A percentile compares a stretch with the other conserved stretches of the same genome.
Evolutionary conservation across 2,113 vertebrate genomes (phyloP).

Genomic region (Pelmatolapia mariae): DNA sequence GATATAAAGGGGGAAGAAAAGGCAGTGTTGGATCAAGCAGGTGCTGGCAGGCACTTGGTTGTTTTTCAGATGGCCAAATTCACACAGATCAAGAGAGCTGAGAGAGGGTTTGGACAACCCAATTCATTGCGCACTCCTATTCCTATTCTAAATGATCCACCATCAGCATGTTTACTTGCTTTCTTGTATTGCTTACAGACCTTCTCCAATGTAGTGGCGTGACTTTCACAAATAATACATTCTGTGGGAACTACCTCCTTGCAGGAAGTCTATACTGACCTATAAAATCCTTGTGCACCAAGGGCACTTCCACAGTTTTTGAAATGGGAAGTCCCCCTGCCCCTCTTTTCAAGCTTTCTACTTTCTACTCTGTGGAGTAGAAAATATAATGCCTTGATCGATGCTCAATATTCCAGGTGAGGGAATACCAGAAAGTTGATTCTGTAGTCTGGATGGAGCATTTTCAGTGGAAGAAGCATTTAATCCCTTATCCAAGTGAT

Average conservation of each 20-base stretch:
- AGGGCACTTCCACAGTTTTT: not conserved
- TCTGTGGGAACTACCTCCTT: not conserved
- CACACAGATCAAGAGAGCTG: not conserved
- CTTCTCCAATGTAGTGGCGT: not conserved
- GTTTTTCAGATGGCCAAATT: conserved; percentile 25
- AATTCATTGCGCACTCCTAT: not conserved
- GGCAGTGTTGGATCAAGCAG: not conserved
- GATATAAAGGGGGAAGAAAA: not conserved
- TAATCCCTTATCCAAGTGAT: not conserved
- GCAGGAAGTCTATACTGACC: not conserved
- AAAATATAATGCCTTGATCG: not conserved
- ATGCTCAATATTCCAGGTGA: not conserved
- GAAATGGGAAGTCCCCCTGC: not conserved
- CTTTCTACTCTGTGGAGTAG: not conserved
- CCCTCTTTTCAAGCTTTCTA: not conserved
- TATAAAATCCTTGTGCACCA: not conserved
- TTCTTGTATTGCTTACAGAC: not conserved
- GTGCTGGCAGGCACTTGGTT: conserved; percentile 6
- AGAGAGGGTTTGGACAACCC: conserved; percentile 24
- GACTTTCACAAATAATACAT: not conserved
- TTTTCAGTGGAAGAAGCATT: not conserved
- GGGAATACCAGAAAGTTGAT: not conserved
- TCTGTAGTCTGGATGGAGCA: not conserved
- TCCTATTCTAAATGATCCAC: not conserved
- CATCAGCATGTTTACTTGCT: not conserved